Evolutionary conservation across 2,888 invertebrate species (phyloP), one percentile per base, ranked within the genome.

Genomic region (Xanthorhoe designata): DNA sequence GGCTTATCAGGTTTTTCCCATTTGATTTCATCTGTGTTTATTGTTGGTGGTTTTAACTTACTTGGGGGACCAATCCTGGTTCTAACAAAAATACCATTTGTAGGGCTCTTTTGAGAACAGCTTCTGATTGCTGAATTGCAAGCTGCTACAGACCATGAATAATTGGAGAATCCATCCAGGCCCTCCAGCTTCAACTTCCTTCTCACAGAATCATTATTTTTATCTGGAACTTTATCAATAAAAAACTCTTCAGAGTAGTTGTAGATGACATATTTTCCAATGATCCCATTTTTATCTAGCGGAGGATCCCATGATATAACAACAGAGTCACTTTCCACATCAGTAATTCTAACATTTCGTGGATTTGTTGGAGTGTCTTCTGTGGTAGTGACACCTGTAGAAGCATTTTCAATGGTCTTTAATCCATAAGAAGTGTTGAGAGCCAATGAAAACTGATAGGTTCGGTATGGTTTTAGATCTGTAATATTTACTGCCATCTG

Each of bases 271-370:
- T 97, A 98, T 75, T 95, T 94, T 38, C 94, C 94, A 60, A 98
- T 92, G 18, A 95, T 91, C 0, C 98, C 98, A 90, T 98, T 98
- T 77, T 94, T 94, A 19, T 94, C 90, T 1, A 88, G 78, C 0
- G 98, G 98, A 45, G 95, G 94, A 73, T 94, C 87, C 97, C 97
- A 97, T 49, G 92, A 89, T 55, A 97, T 86, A 8, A 89, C 82
- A 64, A 96, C 90, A 13, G 96, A 95, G 56, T 95, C 92, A 81
- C 96, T 95, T 19, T 95, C 94, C 2, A 96, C 89, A 70, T 95
- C 89, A 3, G 86, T 85, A 63, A 96, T 85, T n/a, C 77, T 85
- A 7, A 96, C 88, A 84, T 95, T 94, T 64, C 88, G 89, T n/a
- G 96, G 95, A 66, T 91, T 90, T 52, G 94, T 85, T 68, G 91